Evolutionary conservation across 1,140 invertebrate species (phyloP).

Genomic region (Melitaea cinxia): DNA sequence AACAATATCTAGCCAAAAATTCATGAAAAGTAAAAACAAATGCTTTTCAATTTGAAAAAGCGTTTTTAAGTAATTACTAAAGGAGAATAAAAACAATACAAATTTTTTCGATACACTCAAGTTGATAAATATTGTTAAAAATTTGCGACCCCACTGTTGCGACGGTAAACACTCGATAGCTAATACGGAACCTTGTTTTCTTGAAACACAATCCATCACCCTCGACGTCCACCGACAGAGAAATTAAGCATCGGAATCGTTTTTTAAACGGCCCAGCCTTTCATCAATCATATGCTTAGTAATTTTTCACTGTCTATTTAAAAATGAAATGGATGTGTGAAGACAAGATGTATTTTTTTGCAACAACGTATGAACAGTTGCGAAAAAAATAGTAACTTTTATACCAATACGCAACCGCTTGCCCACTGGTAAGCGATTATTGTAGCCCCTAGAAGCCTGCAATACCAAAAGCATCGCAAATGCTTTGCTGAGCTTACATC

Average conservation of each 20-base stretch:
- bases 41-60: neutral
- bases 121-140: neutral
- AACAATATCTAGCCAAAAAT: too few relatives aligned
- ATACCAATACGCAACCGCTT: too few relatives aligned
- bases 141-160: neutral
- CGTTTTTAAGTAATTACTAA: too few relatives aligned
- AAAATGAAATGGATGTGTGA: slow-evolving; percentile 31
- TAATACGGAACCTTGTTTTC: slow-evolving; percentile 23
- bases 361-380: too few relatives aligned
- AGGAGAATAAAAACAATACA: neutral
- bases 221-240: slow-evolving; percentile 58
- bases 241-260: slow-evolving; percentile 67
- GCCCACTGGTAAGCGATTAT: too few relatives aligned
- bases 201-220: slow-evolving; percentile 56
- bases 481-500: too few relatives aligned
- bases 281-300: slow-evolving; percentile 63
- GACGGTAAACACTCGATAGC: neutral
- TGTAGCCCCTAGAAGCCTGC: too few relatives aligned
- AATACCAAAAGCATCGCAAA: too few relatives aligned
- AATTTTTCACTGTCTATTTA: slow-evolving; percentile 67
- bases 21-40: too few relatives aligned
- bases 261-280: slow-evolving; percentile 53
- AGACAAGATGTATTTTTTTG: neutral
- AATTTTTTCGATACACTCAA: neutral
- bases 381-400: too few relatives aligned